phyloP scores from a whole-genome alignment of 2,113 vertebrate species.

The Thalassoma bifasciatum region DNA sequence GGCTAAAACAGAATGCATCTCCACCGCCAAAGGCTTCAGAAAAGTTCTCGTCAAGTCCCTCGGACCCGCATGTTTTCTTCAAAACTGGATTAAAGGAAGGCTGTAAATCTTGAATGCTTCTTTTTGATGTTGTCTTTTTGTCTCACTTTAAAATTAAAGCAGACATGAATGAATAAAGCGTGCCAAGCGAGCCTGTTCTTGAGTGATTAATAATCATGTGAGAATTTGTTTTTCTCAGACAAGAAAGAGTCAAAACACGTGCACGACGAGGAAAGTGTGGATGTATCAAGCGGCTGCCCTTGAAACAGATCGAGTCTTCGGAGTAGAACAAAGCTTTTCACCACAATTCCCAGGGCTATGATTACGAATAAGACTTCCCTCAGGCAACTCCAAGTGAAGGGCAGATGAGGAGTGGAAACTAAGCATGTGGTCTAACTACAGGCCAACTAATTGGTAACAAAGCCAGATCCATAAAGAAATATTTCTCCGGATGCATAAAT shows the following conservation, averaged over 20 bases:
- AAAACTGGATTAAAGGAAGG: conserved; percentile 8
- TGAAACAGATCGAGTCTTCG: conserved; percentile 44
- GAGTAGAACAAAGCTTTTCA: conserved; percentile 66
- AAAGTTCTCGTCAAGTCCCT: conserved; percentile 23
- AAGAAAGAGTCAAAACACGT: background rate
- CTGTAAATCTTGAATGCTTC: conserved; percentile 8
- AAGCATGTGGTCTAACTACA: conserved; percentile 54
- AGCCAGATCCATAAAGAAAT: background rate
- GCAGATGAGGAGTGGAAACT: conserved; percentile 55
- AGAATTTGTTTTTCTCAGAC: conserved; percentile 2
- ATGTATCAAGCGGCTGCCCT: conserved; percentile 52
- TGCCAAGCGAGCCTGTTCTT: too few species aligned
- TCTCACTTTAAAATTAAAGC: background rate
- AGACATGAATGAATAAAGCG: background rate
- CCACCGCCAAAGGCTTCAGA: background rate
- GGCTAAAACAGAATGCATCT: conserved; percentile 40
- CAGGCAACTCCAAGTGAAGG: conserved; percentile 60
- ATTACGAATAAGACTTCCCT: conserved; percentile 69
- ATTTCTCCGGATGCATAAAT: conserved; percentile 27
- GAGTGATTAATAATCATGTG: background rate
- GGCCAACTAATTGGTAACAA: conserved; percentile 50
- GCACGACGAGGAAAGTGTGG: background rate
- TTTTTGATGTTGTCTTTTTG: background rate
- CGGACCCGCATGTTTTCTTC: conserved; percentile 14
- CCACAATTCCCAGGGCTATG: conserved; percentile 66